Conservation (phyloP, 2,888 invertebrate genomes). For the Patella ulyssiponensis region DNA sequence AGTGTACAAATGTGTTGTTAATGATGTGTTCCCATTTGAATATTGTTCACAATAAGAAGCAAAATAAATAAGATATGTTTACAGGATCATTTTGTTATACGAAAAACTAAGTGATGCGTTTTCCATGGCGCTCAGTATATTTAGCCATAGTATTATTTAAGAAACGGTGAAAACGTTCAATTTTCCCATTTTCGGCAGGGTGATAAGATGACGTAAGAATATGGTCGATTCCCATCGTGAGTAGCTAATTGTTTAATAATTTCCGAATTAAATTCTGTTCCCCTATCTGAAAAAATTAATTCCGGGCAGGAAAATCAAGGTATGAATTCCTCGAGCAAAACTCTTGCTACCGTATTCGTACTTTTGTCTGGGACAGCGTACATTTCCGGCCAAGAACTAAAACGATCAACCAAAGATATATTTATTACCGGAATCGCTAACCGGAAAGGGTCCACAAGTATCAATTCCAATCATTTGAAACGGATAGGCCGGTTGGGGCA, state of each 20-base stretch:
- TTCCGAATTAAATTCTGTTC: constrained; percentile 8
- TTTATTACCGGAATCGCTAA: background rate
- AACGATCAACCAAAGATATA: constrained; percentile 17
- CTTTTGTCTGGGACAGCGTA: constrained; percentile 1
- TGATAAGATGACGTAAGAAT: constrained; percentile 5
- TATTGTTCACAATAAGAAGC: no score
- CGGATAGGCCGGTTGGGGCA: constrained; percentile 13
- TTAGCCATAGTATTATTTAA: background rate
- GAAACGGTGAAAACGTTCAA: constrained; percentile 5
- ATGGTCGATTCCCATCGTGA: constrained; percentile 9
- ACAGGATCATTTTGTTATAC: no score
- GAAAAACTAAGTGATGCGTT: no score
- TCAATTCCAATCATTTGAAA: constrained; percentile 15
- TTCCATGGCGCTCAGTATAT: no score
- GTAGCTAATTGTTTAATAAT: background rate
- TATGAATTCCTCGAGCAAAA: background rate
- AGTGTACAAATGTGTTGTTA: no score
- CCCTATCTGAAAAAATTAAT: constrained; percentile 11
- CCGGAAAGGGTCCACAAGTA: background rate
- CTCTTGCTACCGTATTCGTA: background rate
- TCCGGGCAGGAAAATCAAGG: constrained; percentile 1
- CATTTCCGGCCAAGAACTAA: constrained; percentile 8
- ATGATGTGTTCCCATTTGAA: no score
- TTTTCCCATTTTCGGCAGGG: constrained; percentile 13
- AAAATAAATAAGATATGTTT: no score